Conservation (phyloP, 2,113 vertebrate species). For the Hylia prasina region DNA sequence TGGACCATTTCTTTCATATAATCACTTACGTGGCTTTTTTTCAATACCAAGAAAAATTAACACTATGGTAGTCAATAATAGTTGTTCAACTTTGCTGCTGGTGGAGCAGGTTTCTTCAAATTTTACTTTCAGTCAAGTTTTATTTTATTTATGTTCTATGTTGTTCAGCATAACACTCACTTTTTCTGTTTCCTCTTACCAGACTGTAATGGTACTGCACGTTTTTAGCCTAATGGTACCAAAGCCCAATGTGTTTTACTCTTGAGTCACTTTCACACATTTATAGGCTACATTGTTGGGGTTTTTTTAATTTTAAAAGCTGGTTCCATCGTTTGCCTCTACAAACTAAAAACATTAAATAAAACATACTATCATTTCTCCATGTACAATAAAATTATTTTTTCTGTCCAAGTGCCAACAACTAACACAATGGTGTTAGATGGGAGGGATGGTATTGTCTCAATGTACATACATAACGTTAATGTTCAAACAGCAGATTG, state of each 20-base stretch:
- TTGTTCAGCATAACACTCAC: background rate
- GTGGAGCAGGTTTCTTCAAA: background rate
- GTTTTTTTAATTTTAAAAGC: background rate
- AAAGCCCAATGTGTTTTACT: background rate
- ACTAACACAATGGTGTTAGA: background rate
- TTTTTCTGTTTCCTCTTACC: background rate
- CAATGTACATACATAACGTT: accelerated
- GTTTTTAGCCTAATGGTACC: background rate
- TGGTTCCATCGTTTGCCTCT: background rate
- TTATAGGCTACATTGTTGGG: background rate
- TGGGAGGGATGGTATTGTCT: accelerated
- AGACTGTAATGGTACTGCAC: background rate
- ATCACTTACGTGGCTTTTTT: background rate
- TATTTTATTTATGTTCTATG: background rate
- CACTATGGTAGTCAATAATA: background rate
- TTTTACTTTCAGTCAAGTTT: background rate
- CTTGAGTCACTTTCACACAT: background rate
- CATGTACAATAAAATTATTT: background rate
- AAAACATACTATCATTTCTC: background rate
- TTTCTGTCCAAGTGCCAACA: background rate
- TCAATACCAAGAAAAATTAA: background rate
- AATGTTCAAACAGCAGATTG: background rate
- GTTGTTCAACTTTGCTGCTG: background rate
- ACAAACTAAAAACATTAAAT: background rate
- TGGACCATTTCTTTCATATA: background rate